phyloP scores from a whole-genome alignment of 2,113 vertebrate genomes.

The Equus quagga region DNA sequence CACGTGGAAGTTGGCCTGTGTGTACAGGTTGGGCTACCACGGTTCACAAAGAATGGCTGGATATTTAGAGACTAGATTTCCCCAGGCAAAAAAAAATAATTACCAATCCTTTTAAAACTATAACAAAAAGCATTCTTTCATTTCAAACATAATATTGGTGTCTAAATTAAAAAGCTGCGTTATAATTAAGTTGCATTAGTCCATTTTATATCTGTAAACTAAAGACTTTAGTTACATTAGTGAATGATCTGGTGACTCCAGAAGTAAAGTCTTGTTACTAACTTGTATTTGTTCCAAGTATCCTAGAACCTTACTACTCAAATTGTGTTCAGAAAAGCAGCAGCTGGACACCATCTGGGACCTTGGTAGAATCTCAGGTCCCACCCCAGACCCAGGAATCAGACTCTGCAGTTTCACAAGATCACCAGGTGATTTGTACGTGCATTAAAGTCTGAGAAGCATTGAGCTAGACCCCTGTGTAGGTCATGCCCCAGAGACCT shows the following conservation, averaged over 20 bases:
- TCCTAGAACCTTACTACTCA: not conserved
- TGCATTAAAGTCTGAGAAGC: not conserved
- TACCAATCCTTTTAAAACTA: not conserved
- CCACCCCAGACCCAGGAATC: not conserved
- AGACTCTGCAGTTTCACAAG: not conserved
- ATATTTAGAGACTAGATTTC: not conserved
- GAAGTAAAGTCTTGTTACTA: conserved; percentile 13
- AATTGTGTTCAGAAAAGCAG: not conserved
- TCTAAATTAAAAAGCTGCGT: not conserved
- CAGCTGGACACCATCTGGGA: not conserved
- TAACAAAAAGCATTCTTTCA: not conserved
- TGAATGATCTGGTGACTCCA: not conserved
- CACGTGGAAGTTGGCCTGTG: not conserved
- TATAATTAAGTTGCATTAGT: not conserved
- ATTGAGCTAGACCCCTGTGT: not conserved
- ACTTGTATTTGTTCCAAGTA: not conserved
- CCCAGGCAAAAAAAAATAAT: conserved; percentile 43
- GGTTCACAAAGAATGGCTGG: not conserved
- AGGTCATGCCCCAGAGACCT: not conserved
- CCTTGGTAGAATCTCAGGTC: not conserved
- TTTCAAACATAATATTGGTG: not conserved
- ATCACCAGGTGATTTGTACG: not conserved
- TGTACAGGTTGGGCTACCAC: not conserved
- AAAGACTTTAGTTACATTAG: not conserved
- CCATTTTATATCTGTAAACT: not conserved